Evolutionary conservation across 1,140 invertebrate species (phyloP).

Genomic region (Cotesia typhae): DNA sequence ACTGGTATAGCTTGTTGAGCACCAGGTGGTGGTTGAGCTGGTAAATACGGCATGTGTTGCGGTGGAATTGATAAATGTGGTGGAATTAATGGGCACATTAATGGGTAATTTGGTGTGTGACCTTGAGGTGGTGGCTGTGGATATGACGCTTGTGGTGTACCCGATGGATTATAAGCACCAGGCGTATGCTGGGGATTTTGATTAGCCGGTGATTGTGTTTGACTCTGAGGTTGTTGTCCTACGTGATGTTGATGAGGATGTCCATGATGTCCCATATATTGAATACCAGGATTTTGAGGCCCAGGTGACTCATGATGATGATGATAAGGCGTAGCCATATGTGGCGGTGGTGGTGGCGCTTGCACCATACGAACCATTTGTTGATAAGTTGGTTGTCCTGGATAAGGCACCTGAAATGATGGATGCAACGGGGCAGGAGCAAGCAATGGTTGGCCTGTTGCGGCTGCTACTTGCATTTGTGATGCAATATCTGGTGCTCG

Average conservation of each 20-base stretch:
- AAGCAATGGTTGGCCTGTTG: constrained; percentile 84
- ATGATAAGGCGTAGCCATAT: constrained; percentile 71
- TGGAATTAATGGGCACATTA: constrained; percentile 71
- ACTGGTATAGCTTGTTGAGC: constrained; percentile 66
- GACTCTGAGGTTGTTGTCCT: constrained; percentile 68
- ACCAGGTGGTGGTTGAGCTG: constrained; percentile 66
- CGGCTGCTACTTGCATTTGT: constrained; percentile 78
- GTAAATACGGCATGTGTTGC: constrained; percentile 65
- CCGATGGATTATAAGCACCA: constrained; percentile 68
- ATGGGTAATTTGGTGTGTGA: constrained; percentile 66
- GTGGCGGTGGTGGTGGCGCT: constrained; percentile 61
- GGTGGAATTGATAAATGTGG: constrained; percentile 68
- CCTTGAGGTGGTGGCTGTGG: constrained; percentile 66
- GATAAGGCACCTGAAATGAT: constrained; percentile 72
- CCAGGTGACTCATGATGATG: constrained; percentile 69
- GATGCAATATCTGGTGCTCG: constrained; percentile 72
- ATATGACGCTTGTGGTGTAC: constrained; percentile 67
- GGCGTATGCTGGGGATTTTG: constrained; percentile 70
- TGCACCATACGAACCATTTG: constrained; percentile 66
- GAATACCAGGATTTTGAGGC: constrained; percentile 65
- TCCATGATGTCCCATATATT: constrained; percentile 70
- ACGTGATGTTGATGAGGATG: constrained; percentile 61
- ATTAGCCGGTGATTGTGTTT: constrained; percentile 72
- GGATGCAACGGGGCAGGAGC: constrained; percentile 76
- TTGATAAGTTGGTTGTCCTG: constrained; percentile 65